Evolutionary conservation across 2,113 vertebrate genomes (phyloP).

Genomic region (Oceanodroma tethys): DNA sequence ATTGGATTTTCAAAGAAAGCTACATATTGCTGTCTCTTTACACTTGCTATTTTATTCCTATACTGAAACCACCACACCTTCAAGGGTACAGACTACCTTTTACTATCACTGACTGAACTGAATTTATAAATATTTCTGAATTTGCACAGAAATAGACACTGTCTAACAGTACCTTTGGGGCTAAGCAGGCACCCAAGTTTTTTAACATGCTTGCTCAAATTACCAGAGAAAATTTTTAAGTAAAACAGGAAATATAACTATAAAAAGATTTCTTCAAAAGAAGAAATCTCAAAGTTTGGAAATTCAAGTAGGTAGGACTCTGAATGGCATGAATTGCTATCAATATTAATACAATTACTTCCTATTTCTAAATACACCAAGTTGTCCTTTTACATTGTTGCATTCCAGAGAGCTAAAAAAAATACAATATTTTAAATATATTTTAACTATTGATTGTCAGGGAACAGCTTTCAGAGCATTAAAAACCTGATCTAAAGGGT

Average conservation of each 20-base stretch:
- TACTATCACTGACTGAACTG: neutral
- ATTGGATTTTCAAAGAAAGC: neutral
- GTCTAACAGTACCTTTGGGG: too few relatives aligned
- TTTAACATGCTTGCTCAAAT: neutral
- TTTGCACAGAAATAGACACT: neutral
- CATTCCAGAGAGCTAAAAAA: neutral
- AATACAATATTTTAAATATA: neutral
- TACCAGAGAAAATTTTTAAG: neutral
- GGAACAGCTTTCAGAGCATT: neutral
- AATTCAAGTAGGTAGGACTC: neutral
- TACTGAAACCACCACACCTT: neutral
- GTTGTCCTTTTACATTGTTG: neutral
- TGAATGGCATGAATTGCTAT: neutral
- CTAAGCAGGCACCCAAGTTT: neutral
- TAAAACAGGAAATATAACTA: neutral
- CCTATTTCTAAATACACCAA: neutral
- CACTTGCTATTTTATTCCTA: neutral
- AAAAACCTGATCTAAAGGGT: neutral
- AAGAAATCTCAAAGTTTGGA: neutral
- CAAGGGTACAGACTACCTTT: neutral
- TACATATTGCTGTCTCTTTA: neutral
- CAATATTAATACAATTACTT: neutral
- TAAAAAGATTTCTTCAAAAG: neutral
- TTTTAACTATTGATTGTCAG: neutral
- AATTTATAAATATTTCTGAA: neutral